Evolutionary conservation across 2,797 vertebrate genomes (phyloP).

Genomic region (Acanthis flammea): DNA sequence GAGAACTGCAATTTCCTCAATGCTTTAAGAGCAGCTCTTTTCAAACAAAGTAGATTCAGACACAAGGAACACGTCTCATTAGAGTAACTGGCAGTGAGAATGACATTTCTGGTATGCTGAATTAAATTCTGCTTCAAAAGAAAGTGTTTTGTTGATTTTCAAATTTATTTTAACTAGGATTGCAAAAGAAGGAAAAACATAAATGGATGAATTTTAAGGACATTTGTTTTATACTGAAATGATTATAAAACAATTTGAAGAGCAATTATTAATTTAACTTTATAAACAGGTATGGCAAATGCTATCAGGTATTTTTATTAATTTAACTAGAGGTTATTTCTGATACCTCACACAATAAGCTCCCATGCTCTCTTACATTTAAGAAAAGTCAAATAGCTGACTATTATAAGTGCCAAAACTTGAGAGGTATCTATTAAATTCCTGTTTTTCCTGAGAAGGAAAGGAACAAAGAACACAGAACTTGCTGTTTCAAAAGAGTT

Average conservation of each 20-base stretch:
- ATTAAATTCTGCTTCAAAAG: not conserved
- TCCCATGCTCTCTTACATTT: not conserved
- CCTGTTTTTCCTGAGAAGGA: not conserved
- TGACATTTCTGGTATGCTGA: not conserved
- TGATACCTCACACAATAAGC: not conserved
- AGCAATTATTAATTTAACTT: not conserved
- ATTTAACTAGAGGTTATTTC: not conserved
- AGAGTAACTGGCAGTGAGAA: not conserved
- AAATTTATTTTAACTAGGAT: not conserved
- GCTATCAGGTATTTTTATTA: not conserved
- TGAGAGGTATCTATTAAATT: not conserved
- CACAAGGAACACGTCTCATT: not conserved
- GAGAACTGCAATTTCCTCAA: not conserved
- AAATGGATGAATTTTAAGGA: not conserved
- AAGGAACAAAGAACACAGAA: not conserved
- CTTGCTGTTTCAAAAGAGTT: not conserved
- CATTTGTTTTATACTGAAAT: not conserved
- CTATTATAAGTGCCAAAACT: not conserved
- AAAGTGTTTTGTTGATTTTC: constrained; percentile 4
- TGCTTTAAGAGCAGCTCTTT: not conserved
- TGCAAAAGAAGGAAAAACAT: not conserved
- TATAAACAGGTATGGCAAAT: not conserved
- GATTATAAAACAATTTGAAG: not conserved
- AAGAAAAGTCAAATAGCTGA: not conserved
- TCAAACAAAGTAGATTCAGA: not conserved